A percentile compares a stretch with the other conserved stretches of the same genome.
These are phyloP conservation scores for Cathartes aura DNA, from an alignment of 2,113 vertebrate genomes.

Conservation along the genomic window DNA sequence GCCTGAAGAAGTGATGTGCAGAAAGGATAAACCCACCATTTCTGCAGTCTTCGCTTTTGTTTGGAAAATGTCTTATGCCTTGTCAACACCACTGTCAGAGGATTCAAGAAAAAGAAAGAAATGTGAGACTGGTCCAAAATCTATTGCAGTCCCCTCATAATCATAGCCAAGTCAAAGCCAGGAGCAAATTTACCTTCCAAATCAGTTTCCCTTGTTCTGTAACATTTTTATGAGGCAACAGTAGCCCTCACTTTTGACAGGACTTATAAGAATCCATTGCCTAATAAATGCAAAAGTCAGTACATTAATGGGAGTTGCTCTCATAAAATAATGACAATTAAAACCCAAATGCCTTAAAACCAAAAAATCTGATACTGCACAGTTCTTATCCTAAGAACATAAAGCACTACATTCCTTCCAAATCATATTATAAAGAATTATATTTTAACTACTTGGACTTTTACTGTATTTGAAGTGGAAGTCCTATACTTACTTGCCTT, in stretches of 20 bases:
- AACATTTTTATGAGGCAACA: neutral
- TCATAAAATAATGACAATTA: neutral
- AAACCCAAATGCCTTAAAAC: neutral
- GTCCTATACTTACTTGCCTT: neutral
- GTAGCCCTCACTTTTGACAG: neutral
- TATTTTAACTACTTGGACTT: neutral
- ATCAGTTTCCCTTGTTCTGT: neutral
- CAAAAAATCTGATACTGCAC: neutral
- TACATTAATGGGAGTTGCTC: neutral
- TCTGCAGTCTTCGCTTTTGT: neutral
- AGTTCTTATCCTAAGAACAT: neutral
- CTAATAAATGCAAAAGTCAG: neutral
- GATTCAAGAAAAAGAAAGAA: neutral
- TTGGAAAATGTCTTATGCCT: neutral
- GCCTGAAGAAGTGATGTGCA: neutral
- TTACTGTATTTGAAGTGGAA: neutral
- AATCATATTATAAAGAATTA: neutral
- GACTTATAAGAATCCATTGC: neutral
- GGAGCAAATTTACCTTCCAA: neutral
- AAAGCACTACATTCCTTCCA: neutral
- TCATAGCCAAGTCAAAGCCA: accelerated
- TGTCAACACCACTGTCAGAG: neutral
- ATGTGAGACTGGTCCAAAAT: neutral
- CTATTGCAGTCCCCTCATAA: neutral
- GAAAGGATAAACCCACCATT: neutral